Evolutionary conservation across 2,113 vertebrate genomes (phyloP), one percentile per base, ranked within the genome.

Genomic region (Sebastes schlegelii): DNA sequence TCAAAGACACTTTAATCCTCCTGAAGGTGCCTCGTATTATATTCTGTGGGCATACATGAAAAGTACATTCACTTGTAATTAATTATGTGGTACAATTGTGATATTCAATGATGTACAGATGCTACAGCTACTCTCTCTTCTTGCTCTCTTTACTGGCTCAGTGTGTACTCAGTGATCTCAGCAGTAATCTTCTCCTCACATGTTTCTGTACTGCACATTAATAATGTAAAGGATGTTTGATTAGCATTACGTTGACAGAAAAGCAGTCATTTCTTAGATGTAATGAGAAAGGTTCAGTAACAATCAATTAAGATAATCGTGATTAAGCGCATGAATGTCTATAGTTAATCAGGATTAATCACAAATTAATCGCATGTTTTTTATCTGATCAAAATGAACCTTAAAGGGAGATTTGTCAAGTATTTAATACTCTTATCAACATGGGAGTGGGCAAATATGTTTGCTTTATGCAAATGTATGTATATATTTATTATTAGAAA

Each of bases 1-100:
- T 74, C 84, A 71, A 83, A 84, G 43, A 23, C 16, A 46, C 69
- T 64, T 58, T 13, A 14, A 74, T 74, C 62, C 49, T 61, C 34
- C 73, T 61, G 8, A 19, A 45, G 57, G 8, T 42, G 21, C 45
- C 16, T 17, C 17, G 45, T 19, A 5, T 17, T 55, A n/a, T 34
- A 69, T 60, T 72, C 48, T 84, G 8, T 52, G 58, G 64, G 45
- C 42, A 43, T 52, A 43, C 51, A 62, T 21, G 3, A 63, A 74
- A 75, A 49, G 14, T 23, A 13, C 34, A 52, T 51, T 67, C 7
- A 19, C 16, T 6, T 62, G 5, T 11, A 46, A 54, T 65, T 55
- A 23, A 55, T 51, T 26, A 42, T 45, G 13, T 17, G 8, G 6
- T 26, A 14, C 10, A 67, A 23, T 2, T 74, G 8, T 63, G 5